These are phyloP conservation scores for Phymorhynchus buccinoides DNA, from an alignment of 1,140 invertebrate genomes.

Conservation along the genomic window DNA sequence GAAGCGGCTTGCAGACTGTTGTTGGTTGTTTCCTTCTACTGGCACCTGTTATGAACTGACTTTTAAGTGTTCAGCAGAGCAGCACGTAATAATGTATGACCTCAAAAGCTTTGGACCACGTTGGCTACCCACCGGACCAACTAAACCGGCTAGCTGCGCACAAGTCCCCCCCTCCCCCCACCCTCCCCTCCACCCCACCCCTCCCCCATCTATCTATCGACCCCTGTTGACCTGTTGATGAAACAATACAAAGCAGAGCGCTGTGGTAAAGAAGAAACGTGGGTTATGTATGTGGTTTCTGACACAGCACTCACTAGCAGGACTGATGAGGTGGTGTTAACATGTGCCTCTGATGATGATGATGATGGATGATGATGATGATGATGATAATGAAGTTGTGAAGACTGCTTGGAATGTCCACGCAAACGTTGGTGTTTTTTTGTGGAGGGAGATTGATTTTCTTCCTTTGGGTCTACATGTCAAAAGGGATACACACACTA, in stretches of 20 bases:
- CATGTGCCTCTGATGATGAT: constrained; percentile 1
- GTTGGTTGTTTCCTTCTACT: background rate
- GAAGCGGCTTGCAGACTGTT: background rate
- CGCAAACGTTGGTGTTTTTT: background rate
- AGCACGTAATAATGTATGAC: background rate
- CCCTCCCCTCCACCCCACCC: no score
- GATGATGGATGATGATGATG: no score
- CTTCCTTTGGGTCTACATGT: no score
- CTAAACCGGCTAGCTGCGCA: background rate
- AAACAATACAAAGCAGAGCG: background rate
- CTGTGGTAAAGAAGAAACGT: constrained; percentile 5
- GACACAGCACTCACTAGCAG: background rate
- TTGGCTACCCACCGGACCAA: background rate
- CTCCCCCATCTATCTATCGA: no score
- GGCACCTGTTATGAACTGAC: constrained; percentile 1
- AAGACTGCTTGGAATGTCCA: background rate
- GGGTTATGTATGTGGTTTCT: background rate
- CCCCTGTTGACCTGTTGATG: background rate
- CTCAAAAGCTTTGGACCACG: background rate
- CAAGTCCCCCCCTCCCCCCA: no score
- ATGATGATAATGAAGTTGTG: no score
- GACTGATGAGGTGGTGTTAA: background rate
- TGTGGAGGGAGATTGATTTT: no score
- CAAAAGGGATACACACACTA: no score
- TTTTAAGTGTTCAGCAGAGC: background rate